Percentiles rank a stretch among this genome's conserved stretches.
Conservation (phyloP, 2,888 invertebrate species). For the Amblyjoppa proteus region DNA sequence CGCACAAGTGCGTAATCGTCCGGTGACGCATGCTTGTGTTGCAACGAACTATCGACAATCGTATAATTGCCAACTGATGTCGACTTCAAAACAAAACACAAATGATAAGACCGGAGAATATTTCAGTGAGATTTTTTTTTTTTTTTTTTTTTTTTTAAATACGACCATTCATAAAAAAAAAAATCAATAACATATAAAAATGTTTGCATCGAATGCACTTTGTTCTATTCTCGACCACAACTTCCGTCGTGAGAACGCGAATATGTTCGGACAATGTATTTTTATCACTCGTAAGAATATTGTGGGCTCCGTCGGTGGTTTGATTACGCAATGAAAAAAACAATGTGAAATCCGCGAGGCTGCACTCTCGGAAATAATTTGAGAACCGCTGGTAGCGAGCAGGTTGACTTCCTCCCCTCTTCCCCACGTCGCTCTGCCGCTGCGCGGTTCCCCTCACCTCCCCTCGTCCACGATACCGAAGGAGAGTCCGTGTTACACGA, state of each 20-base stretch:
- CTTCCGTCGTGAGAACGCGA: neutral
- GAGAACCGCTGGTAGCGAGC: slow-evolving; percentile 80
- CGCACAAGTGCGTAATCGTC: slow-evolving; percentile 11
- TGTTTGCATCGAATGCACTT: neutral
- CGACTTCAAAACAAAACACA: slow-evolving; percentile 14
- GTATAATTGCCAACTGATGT: slow-evolving; percentile 4
- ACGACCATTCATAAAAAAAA: neutral
- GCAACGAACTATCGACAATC: slow-evolving; percentile 24
- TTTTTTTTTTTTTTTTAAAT: neutral
- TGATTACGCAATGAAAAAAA: slow-evolving; percentile 68
- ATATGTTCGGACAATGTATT: neutral
- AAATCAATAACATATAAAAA: neutral
- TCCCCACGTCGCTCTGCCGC: slow-evolving; percentile 50
- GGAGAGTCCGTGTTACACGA: slow-evolving; percentile 79
- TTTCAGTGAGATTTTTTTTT: neutral
- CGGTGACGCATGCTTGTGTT: slow-evolving; percentile 47
- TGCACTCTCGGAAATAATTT: slow-evolving; percentile 65
- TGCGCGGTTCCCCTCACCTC: slow-evolving; percentile 70
- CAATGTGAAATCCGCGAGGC: slow-evolving; percentile 6
- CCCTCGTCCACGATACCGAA: slow-evolving; percentile 72
- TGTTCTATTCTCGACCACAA: neutral
- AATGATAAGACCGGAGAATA: neutral
- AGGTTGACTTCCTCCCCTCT: slow-evolving; percentile 79
- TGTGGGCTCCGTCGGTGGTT: neutral
- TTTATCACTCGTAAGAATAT: slow-evolving; percentile 35